Evolutionary conservation across 2,797 vertebrate genomes (phyloP).

Genomic region (Sebastes taczanowskii): DNA sequence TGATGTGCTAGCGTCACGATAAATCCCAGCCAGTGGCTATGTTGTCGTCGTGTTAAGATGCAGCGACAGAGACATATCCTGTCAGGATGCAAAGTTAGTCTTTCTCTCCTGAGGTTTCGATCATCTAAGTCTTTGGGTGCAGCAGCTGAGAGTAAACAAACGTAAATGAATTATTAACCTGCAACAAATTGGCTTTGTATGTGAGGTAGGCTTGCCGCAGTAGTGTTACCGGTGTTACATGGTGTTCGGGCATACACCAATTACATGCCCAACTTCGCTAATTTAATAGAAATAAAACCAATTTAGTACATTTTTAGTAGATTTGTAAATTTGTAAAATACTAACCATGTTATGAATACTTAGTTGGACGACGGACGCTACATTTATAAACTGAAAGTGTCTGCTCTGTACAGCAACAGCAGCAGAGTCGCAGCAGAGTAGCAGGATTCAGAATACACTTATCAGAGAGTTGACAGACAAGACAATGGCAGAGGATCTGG

Average conservation of each 20-base stretch:
- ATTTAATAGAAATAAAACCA: background rate
- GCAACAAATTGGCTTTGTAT: slow-evolving; percentile 2
- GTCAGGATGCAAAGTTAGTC: slow-evolving; percentile 14
- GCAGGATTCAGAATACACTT: background rate
- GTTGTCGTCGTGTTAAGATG: background rate
- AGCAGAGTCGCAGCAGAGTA: background rate
- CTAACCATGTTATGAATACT: background rate
- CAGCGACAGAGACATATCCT: background rate
- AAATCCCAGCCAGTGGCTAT: slow-evolving; percentile 12
- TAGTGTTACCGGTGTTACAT: background rate
- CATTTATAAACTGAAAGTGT: background rate
- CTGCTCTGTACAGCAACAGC: background rate
- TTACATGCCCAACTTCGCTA: background rate
- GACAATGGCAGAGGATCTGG: background rate
- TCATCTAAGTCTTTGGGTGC: slow-evolving; percentile 2
- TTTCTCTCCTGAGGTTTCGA: background rate
- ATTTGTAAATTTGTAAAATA: background rate
- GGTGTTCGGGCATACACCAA: background rate
- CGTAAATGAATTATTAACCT: slow-evolving; percentile 14
- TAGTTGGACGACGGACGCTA: background rate
- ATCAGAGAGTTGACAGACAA: background rate
- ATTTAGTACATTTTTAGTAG: background rate
- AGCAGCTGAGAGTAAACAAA: slow-evolving; percentile 15
- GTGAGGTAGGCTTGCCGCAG: background rate
- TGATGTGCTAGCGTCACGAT: background rate